Conservation (phyloP, 2,888 invertebrate species). For the Amphimallon solstitiale region DNA sequence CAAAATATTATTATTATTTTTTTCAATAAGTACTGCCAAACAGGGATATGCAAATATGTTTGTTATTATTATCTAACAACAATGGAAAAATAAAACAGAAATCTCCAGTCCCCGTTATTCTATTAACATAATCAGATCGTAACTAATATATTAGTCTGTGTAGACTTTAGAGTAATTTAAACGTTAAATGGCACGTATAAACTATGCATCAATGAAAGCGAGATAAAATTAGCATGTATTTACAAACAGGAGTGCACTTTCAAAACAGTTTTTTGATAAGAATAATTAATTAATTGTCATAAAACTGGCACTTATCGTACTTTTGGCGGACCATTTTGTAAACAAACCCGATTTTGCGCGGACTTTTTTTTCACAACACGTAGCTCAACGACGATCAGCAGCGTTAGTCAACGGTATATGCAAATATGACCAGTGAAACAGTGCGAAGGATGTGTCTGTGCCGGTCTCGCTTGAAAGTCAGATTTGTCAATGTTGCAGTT, state of each 20-base stretch:
- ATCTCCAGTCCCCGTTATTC: no score
- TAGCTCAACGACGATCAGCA: not conserved
- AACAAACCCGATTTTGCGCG: not conserved
- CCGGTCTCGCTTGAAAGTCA: no score
- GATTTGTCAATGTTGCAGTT: not conserved
- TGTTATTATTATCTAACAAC: no score
- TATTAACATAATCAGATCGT: no score
- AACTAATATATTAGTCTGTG: no score
- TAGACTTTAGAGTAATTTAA: no score
- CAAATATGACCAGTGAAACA: not conserved
- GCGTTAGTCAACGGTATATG: not conserved
- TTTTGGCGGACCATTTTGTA: slow-evolving; percentile 1
- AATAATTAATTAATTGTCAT: slow-evolving; percentile 21
- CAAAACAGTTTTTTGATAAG: slow-evolving; percentile 6
- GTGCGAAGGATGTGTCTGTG: not conserved
- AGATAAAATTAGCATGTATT: slow-evolving; percentile 17
- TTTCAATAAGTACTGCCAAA: no score
- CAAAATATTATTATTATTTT: no score
- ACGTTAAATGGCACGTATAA: no score
- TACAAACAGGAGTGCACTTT: slow-evolving; percentile 19
- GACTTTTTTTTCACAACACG: not conserved
- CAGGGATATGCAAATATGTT: no score
- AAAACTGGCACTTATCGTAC: not conserved
- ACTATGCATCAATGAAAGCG: no score
- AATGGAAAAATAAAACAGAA: no score